phyloP scores from a whole-genome alignment of 2,113 vertebrate species.

The Ginglymostoma cirratum region DNA sequence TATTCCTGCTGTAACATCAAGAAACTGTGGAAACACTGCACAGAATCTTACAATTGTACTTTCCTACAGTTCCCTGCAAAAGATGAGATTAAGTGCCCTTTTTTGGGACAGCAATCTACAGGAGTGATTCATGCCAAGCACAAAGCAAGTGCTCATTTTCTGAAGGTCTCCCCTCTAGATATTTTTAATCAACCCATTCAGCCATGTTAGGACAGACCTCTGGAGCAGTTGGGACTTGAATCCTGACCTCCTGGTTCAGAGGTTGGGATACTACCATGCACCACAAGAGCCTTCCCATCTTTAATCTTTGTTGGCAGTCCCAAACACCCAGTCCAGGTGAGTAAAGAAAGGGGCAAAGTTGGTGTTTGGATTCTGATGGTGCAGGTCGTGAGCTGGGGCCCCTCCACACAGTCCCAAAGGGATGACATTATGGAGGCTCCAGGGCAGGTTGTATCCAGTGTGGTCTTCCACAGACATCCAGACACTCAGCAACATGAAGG shows the following conservation, averaged over 20 bases:
- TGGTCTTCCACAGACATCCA: constrained; percentile 62
- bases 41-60: not conserved
- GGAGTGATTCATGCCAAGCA: not conserved
- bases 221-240: too few relatives aligned
- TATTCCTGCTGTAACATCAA: not conserved
- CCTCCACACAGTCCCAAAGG: constrained; percentile 55
- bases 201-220: too few relatives aligned
- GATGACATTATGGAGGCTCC: constrained; percentile 51
- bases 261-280: too few relatives aligned
- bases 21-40: not conserved
- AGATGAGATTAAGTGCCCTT: not conserved
- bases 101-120: not conserved
- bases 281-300: too few relatives aligned
- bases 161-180: not conserved
- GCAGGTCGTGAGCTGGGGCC: constrained; percentile 56
- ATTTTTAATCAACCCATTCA: too few relatives aligned
- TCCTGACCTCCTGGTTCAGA: too few relatives aligned
- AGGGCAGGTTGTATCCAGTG: constrained; percentile 58
- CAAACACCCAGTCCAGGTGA: constrained; percentile 59
- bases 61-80: not conserved
- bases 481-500: constrained; percentile 50
- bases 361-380: constrained; percentile 55
- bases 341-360: constrained; percentile 62
- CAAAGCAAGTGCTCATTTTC: not conserved
- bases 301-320: constrained; percentile 42